Base-by-base conservation (phyloP, 2,797 vertebrate genomes). In the Pogonophryne albipinna region DNA sequence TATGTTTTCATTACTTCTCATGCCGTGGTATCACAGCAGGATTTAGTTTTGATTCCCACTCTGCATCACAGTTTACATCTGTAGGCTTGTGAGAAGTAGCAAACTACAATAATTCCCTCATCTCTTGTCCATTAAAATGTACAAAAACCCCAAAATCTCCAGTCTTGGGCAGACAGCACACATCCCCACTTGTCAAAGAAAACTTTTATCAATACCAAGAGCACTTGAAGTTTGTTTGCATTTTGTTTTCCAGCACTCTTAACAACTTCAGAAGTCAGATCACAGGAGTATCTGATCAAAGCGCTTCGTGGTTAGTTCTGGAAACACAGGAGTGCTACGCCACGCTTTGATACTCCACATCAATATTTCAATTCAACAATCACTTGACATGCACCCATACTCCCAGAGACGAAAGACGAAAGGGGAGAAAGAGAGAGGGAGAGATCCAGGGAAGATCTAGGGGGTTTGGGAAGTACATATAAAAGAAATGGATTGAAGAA, bases 301-400 rank as follows among this genome's bases (percentile, higher is more conserved):
- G 95, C 91, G 89, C 88, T 94, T 93, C 94, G 93, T 92, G 93
- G 94, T 95, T 95, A 95, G 94, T 93, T 95, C 94, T 95, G 94
- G 95, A 95, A 95, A 95, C 94, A 95, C 94, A 94, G 94, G 94
- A 95, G 94, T 94, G 92, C 94, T 93, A 93, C 92, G 90, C 94
- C 91, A 91, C 82, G 93, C 95, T 96, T 96, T 96, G 95, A 96
- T 96, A 95, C 95, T 95, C 92, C 88, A 93, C 95, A 96, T 96
- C 95, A 96, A 96, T 96, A 96, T 95, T 96, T 95, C 94, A 96
- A 95, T 95, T 95, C 95, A 95, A 95, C 94, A 95, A 95, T 95
- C 95, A 91, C 94, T 95, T 95, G 95, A 96, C 95, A 96, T 94
- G 93, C 93, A 90, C 94, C 91, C 92, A 89, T 94, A 94, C 94